Base-by-base conservation (phyloP, 2,113 vertebrate genomes). In the Paedocypris sp. region DNA sequence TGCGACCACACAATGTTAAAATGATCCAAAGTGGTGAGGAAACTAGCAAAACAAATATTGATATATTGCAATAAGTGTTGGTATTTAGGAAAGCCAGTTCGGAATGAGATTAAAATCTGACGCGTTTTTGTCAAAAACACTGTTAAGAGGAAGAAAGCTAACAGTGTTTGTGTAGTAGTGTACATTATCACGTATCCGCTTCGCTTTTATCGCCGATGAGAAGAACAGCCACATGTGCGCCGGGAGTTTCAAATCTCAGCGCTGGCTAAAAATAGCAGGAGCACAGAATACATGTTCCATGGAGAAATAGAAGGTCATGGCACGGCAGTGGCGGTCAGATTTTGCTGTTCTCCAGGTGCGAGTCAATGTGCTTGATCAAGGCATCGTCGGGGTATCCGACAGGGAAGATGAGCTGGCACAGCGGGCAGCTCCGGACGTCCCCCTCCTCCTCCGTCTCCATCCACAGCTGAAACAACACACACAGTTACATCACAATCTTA, bases 291-390 rank as follows among this genome's bases (percentile, higher is more conserved):
- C 29, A 51, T 62, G 23, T 57, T 51, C 47, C 26, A 20, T 15
- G 26, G 20, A 38, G 33, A 16, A 39, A 48, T n/a, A n/a, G 32
- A 16, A 47, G 19, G 31, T 38, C 47, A 33, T n/a, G n/a, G 35
- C 22, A 64, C 73, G 67, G 73, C 71, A 62, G 48, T 58, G 70
- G 65, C 26, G 18, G 57, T 87, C 90, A 97, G 82, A 98, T 97
- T 85, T 96, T 97, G 91, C 94, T 97, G 88, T 97, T 96, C 83
- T 97, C 94, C 84, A 97, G 86, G 82, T 97, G 93, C 33, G 94
- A 93, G 81, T 97, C 94, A 70, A 98, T 98, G 86, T 98, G 94
- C 82, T 98, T 98, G 83, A 98, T 90, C 80, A 98, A 90, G 58
- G 91, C 93, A 42, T 95, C 94, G 20, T 98, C 94, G 0, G 94